phyloP scores from a whole-genome alignment of 2,888 invertebrate genomes.

The Leptopterna dolabrata region DNA sequence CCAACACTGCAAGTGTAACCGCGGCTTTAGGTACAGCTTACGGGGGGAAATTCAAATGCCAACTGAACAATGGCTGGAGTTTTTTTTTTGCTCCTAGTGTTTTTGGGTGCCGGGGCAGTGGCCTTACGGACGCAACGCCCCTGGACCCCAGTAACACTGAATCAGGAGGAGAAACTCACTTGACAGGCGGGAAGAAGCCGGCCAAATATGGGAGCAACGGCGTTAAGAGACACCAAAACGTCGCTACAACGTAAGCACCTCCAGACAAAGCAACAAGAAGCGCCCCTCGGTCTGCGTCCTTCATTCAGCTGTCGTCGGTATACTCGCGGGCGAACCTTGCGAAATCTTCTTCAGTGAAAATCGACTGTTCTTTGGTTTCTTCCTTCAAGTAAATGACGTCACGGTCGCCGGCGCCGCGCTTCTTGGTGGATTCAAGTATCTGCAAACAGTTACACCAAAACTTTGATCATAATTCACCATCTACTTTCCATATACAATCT shows the following conservation, averaged over 20 bases:
- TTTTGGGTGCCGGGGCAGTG: too few relatives aligned
- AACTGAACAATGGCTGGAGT: too few relatives aligned
- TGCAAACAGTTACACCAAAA: too few relatives aligned
- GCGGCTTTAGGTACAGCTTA: too few relatives aligned
- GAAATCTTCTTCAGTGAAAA: slow-evolving; percentile 79
- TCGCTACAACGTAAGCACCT: slow-evolving; percentile 71
- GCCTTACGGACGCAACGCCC: too few relatives aligned
- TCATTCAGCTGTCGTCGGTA: slow-evolving; percentile 67
- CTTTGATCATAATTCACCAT: too few relatives aligned
- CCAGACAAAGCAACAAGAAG: slow-evolving; percentile 71
- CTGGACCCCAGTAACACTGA: too few relatives aligned
- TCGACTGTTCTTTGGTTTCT: slow-evolving; percentile 70
- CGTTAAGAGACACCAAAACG: slow-evolving; percentile 76
- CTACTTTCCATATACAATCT: too few relatives aligned
- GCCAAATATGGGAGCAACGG: slow-evolving; percentile 74
- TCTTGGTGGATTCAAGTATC: slow-evolving; percentile 44
- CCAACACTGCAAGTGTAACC: too few relatives aligned
- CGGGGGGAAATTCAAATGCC: too few relatives aligned
- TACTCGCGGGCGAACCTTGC: slow-evolving; percentile 76
- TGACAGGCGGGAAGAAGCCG: slow-evolving; percentile 70
- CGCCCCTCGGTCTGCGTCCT: slow-evolving; percentile 69
- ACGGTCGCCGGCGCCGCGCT: slow-evolving; percentile 18
- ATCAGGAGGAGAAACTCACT: too few relatives aligned
- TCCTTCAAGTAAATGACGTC: slow-evolving; percentile 38
- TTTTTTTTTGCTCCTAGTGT: too few relatives aligned